Evolutionary conservation across 1,140 invertebrate genomes (phyloP).

Genomic region (Tetramorium simillimum): DNA sequence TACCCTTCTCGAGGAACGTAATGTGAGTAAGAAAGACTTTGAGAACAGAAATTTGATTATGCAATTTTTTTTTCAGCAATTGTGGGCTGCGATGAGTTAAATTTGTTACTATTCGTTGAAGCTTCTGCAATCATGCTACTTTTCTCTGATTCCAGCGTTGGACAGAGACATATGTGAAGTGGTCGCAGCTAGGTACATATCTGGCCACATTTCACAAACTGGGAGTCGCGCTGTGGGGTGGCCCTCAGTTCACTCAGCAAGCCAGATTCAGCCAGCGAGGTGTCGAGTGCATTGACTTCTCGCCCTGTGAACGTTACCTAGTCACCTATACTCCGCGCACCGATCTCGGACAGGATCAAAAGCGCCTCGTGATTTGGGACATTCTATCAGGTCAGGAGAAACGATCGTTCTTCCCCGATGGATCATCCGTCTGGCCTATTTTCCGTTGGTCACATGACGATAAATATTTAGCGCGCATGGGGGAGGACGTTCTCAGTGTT

Average conservation of each 20-base stretch:
- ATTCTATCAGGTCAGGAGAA: constrained; percentile 97
- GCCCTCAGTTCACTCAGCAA: constrained; percentile 96
- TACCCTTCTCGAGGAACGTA: constrained; percentile 92
- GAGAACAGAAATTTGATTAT: not conserved
- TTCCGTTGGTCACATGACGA: constrained; percentile 99
- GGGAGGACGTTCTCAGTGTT: constrained; percentile 94
- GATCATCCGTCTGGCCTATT: constrained; percentile 94
- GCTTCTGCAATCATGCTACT: not conserved
- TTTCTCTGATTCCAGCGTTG: constrained; percentile 88
- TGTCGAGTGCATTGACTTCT: constrained; percentile 98
- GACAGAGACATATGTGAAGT: constrained; percentile 98
- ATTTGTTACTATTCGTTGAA: not conserved
- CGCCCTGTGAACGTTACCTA: constrained; percentile 98
- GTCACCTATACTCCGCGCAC: constrained; percentile 95
- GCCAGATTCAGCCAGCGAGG: constrained; percentile 95
- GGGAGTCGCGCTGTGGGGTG: constrained; percentile 99
- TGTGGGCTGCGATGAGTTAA: not conserved
- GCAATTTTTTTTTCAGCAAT: not conserved
- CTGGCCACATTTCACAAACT: constrained; percentile 97
- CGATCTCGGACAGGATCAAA: constrained; percentile 88
- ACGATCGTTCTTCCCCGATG: constrained; percentile 94
- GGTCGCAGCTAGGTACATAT: constrained; percentile 99
- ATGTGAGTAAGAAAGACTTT: constrained; percentile 85
- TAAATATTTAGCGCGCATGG: constrained; percentile 97
- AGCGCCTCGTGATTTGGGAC: constrained; percentile 97